A percentile compares a stretch with the other conserved stretches of the same genome.
These are phyloP conservation scores for Pectinophora gossypiella DNA, from an alignment of 1,140 invertebrate genomes.

Conservation along the genomic window DNA sequence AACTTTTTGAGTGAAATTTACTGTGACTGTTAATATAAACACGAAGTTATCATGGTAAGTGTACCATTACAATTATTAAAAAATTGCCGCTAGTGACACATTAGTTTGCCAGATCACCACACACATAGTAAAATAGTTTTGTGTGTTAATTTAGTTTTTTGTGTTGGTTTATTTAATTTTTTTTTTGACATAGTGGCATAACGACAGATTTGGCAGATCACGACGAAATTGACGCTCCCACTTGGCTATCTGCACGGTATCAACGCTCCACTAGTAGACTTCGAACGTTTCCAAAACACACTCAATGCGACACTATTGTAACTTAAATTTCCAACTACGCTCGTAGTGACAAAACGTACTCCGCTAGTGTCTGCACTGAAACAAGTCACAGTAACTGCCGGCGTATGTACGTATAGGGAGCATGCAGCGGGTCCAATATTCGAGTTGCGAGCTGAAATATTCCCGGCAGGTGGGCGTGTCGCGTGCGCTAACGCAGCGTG, in stretches of 20 bases:
- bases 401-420: no score
- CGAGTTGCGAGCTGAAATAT: no score
- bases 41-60: slow-evolving; percentile 12
- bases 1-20: not conserved
- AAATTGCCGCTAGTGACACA: slow-evolving; percentile 13
- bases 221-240: slow-evolving; percentile 10
- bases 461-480: no score
- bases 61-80: not conserved
- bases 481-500: no score
- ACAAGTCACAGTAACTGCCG: no score
- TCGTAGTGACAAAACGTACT: not conserved
- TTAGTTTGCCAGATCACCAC: slow-evolving; percentile 1
- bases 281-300: no score
- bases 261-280: no score
- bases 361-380: no score
- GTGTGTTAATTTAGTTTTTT: slow-evolving; percentile 21
- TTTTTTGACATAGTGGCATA: slow-evolving; percentile 68
- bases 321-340: no score
- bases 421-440: no score
- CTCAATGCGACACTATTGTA: no score
- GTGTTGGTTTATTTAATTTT: slow-evolving; percentile 28
- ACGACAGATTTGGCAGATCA: slow-evolving; percentile 26
- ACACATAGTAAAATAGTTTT: slow-evolving; percentile 14
- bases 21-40: not conserved
- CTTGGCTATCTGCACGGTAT: slow-evolving; percentile 32